phyloP scores from a whole-genome alignment of 2,113 vertebrate genomes.

The Hystrix brachyura region DNA sequence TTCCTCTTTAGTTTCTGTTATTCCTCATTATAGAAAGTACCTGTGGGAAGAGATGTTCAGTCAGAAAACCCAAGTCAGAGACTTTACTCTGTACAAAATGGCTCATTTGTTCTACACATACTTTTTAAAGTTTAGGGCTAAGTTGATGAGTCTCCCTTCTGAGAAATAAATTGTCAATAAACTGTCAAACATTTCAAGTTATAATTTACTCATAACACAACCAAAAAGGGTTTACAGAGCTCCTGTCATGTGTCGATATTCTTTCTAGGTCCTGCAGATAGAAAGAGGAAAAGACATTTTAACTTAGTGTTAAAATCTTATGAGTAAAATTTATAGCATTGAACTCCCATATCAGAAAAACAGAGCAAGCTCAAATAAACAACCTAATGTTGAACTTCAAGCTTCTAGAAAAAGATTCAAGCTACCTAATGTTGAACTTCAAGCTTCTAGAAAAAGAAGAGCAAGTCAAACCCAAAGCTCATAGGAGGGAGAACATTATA shows the following conservation, averaged over 20 bases:
- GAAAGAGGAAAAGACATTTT: background rate
- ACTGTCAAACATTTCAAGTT: background rate
- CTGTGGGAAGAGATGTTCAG: background rate
- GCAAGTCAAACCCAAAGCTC: too few species aligned
- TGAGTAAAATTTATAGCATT: background rate
- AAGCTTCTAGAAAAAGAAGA: too few species aligned
- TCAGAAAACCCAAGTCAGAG: background rate
- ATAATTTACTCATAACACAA: slow-evolving; percentile 24
- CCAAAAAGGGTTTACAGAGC: background rate
- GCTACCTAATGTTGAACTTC: too few species aligned
- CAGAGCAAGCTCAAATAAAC: too few species aligned
- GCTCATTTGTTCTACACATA: background rate
- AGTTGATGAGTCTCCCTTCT: background rate
- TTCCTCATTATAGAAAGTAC: background rate
- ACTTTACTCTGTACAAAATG: background rate
- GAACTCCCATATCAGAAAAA: too few species aligned
- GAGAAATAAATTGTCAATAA: background rate
- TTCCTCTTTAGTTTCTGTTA: background rate
- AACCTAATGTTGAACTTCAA: too few species aligned
- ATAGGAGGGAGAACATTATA: too few species aligned
- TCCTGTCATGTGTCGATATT: background rate
- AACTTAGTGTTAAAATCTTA: background rate
- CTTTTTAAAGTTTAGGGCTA: background rate
- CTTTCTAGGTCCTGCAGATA: background rate
- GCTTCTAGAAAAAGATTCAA: too few species aligned